A percentile compares a stretch with the other conserved stretches of the same genome.
Conservation (phyloP, 2,797 vertebrate genomes). For the Phoebastria nigripes region DNA sequence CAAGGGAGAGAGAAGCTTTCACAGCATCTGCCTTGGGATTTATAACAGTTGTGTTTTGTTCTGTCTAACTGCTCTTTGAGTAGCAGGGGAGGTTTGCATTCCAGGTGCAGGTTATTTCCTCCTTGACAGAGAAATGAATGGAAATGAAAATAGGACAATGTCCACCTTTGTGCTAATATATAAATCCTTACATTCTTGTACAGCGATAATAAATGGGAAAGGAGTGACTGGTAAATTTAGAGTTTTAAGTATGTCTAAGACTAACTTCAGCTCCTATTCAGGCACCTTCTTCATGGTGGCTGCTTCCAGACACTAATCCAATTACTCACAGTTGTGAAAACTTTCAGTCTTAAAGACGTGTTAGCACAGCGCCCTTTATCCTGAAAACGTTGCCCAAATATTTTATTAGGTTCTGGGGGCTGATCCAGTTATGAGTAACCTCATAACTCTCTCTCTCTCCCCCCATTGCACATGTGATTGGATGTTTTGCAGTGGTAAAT, state of each 20-base stretch:
- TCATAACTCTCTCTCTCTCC: not conserved
- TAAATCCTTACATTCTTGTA: not conserved
- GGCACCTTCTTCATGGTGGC: not conserved
- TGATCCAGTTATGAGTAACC: not conserved
- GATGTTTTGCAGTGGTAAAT: not conserved
- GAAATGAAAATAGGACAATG: not conserved
- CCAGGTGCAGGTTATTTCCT: constrained; percentile 34
- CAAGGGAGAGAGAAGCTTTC: not conserved
- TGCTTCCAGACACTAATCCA: not conserved
- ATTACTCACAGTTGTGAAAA: constrained; percentile 16
- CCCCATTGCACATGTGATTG: not conserved
- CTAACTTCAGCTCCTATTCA: not conserved
- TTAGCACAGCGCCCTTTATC: not conserved
- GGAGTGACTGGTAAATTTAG: not conserved
- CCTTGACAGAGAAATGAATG: constrained; percentile 7
- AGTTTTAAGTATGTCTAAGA: not conserved
- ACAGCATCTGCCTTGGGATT: not conserved
- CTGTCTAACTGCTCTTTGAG: not conserved
- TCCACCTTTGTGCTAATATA: not conserved
- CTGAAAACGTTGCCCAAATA: not conserved
- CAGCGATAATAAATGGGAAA: not conserved
- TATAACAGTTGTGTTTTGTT: constrained; percentile 16
- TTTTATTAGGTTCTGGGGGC: not conserved
- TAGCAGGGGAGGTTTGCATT: constrained; percentile 11
- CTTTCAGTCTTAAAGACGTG: not conserved